Conservation (phyloP, 2,888 invertebrate species). For the Celastrina argiolus region DNA sequence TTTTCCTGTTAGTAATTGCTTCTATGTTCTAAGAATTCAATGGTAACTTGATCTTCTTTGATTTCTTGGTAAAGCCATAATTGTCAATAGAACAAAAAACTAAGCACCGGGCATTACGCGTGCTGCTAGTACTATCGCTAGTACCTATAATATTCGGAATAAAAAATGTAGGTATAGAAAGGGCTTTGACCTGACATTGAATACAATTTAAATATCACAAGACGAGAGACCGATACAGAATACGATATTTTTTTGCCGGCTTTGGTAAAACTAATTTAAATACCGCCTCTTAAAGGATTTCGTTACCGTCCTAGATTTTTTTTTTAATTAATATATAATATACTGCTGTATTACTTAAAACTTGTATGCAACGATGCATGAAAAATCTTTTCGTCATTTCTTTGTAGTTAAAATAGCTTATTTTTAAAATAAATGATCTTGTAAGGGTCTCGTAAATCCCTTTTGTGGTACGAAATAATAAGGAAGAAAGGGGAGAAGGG, state of each 20-base stretch:
- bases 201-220: slow-evolving; percentile 17
- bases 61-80: not conserved
- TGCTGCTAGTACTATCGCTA: no score
- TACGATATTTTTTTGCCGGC: slow-evolving; percentile 1
- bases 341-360: no score
- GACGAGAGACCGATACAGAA: not conserved
- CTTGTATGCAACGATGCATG: no score
- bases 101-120: not conserved
- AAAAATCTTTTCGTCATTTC: no score
- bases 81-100: not conserved
- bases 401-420: no score
- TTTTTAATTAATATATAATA: no score
- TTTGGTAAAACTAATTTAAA: slow-evolving; percentile 12
- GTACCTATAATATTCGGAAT: not conserved
- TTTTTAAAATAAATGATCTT: no score
- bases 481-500: no score
- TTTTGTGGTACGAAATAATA: no score
- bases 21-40: not conserved
- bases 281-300: not conserved
- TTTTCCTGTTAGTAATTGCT: not conserved
- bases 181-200: slow-evolving; percentile 21
- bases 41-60: not conserved
- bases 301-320: not conserved
- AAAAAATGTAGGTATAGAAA: slow-evolving; percentile 7
- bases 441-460: no score